Base-by-base conservation (phyloP, 2,113 vertebrate genomes). In the Myanophis thanlyinensis region DNA sequence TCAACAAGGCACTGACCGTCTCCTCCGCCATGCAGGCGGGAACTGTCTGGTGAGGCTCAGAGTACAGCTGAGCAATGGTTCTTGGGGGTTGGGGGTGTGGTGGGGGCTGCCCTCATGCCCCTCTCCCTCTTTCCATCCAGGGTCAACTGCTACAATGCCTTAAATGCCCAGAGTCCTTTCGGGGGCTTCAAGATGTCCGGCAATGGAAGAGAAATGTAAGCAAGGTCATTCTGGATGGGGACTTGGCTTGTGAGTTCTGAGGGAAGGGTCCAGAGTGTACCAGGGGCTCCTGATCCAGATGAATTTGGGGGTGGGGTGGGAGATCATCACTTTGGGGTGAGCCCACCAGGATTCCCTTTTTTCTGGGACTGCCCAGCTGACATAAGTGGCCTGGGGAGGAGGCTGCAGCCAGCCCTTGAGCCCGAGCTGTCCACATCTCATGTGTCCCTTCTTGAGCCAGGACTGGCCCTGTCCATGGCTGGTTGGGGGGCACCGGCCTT, bases 111-210 rank as follows among this genome's bases (percentile, higher is more conserved):
- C 49, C 54, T 27, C 13, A 49, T 8, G 5, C 8, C 93, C 93
- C 92, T 2, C 93, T 91, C 56, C 90, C 97, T 86, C 94, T 95
- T 30, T 80, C 87, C 0, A 94, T 94, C n/a, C 96, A 99, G 99
- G 99, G 98, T 99, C 98, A 99, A 99, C 96, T 99, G 99, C 97
- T 99, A 99, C 98, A 99, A 99, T 85, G 99, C 99, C 94, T 97
- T 99, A 97, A 99, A 99, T 97, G 98, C 98, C 95, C 99, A 99
- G 97, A 99, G 99, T 98, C 99, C 99, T 93, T 99, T 99, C 96
- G 99, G 99, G 97, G 99, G 99, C 96, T 99, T 99, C 98, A 99
- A 99, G 97, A 99, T 99, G 99, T 99, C 99, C 96, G 99, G 99
- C 97, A 99, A 99, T 47, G 99, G 99, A 46, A 98, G 99, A 97